A percentile compares a stretch with the other conserved stretches of the same genome.
Evolutionary conservation across 2,797 vertebrate species (phyloP).

Genomic region (Melanotaenia trifasciata): DNA sequence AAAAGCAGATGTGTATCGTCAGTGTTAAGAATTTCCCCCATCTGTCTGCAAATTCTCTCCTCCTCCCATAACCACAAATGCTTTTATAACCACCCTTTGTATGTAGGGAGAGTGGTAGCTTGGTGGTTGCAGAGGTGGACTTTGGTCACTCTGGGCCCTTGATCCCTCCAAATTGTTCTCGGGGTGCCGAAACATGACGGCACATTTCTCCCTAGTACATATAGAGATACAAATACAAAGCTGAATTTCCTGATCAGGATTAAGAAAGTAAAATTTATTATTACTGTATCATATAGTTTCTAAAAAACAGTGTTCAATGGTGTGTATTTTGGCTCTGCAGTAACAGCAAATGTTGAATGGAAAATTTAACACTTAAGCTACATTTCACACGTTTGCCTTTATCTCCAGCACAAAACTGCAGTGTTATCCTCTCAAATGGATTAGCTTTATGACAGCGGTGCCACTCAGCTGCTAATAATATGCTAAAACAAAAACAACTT

Average conservation of each 20-base stretch:
- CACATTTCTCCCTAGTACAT: too few relatives aligned
- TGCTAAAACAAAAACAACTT: conserved; percentile 37
- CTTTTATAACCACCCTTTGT: neutral
- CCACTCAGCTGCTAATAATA: conserved; percentile 41
- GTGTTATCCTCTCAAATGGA: conserved; percentile 35
- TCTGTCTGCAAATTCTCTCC: neutral
- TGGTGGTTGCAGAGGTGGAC: too few relatives aligned
- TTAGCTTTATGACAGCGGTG: conserved; percentile 42
- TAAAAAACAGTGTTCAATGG: accelerated
- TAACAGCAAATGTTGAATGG: neutral
- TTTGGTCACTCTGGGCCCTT: too few relatives aligned
- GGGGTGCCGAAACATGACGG: too few relatives aligned
- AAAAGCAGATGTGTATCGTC: conserved; percentile 37
- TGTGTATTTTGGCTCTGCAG: neutral
- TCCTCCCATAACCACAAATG: neutral
- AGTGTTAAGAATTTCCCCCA: conserved; percentile 14
- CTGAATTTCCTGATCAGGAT: too few relatives aligned
- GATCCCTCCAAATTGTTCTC: too few relatives aligned
- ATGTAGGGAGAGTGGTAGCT: too few relatives aligned
- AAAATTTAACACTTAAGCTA: conserved; percentile 18
- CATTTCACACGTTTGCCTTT: neutral
- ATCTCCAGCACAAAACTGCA: neutral
- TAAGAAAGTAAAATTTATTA: too few relatives aligned
- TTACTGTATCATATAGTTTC: neutral
- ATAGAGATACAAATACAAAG: too few relatives aligned